These are phyloP conservation scores for Schizothorax lantsangensis DNA, from an alignment of 2,797 vertebrate genomes.

Conservation along the genomic window DNA sequence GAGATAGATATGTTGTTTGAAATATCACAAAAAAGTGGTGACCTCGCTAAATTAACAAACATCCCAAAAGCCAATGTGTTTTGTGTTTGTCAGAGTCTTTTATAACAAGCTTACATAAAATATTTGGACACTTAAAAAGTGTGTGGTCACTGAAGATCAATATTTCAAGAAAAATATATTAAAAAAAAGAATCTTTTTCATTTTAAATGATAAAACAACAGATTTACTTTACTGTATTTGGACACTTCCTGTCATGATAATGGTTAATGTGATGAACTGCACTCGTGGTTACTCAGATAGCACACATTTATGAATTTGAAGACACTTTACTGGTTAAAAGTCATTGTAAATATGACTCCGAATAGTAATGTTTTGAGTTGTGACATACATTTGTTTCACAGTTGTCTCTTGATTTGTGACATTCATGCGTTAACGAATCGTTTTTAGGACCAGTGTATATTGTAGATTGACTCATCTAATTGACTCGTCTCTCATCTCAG, in stretches of 20 bases:
- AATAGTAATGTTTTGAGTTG: neutral
- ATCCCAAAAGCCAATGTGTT: neutral
- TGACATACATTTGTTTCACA: neutral
- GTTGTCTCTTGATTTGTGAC: neutral
- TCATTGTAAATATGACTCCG: neutral
- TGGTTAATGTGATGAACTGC: neutral
- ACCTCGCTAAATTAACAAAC: neutral
- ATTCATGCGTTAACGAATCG: neutral
- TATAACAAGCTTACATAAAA: neutral
- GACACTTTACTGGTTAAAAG: neutral
- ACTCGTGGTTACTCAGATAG: neutral
- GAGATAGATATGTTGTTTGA: neutral
- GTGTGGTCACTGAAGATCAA: neutral
- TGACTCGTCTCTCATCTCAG: constrained; percentile 67
- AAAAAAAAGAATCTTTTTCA: neutral
- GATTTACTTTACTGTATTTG: neutral
- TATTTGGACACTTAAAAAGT: neutral
- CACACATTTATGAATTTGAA: neutral
- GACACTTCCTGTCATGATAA: neutral
- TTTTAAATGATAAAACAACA: neutral
- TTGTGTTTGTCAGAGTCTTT: neutral
- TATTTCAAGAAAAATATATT: neutral
- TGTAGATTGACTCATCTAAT: neutral
- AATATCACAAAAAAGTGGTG: neutral
- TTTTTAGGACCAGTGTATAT: neutral